Percentiles rank a stretch among this genome's conserved stretches.
Evolutionary conservation across 37 sponge, comb jelly and placozoan genomes (phyloP).

Genomic region (Halisarca cf. caerulea): DNA sequence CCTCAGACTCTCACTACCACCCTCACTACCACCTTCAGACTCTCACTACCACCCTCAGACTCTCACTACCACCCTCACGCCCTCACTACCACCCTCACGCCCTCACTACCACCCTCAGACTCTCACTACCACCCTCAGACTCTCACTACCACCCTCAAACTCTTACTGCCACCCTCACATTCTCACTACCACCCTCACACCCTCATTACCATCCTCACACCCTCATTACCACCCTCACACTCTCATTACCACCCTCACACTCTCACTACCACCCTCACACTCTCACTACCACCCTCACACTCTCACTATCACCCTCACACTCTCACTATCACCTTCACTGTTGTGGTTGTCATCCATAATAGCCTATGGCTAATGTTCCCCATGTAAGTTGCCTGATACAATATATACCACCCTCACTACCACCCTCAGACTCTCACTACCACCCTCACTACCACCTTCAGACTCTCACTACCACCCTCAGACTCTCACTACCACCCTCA

Average conservation of each 20-base stretch:
- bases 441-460: background rate
- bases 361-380: too few species aligned
- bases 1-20: too few species aligned
- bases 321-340: too few species aligned
- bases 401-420: too few species aligned
- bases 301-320: background rate
- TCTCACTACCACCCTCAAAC: background rate
- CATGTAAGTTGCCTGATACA: too few species aligned
- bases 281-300: background rate
- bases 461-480: background rate
- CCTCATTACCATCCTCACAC: background rate
- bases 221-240: background rate
- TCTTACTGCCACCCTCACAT: too few species aligned
- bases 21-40: background rate
- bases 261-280: background rate
- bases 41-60: background rate
- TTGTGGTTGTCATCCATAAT: too few species aligned
- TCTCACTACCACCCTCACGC: background rate
- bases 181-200: too few species aligned
- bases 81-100: too few species aligned
- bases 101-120: too few species aligned
- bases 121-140: background rate
- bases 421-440: too few species aligned
- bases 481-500: background rate
- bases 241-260: too few species aligned